Conservation (phyloP, 2,113 vertebrate genomes). For the Genyomyrus donnyi region DNA sequence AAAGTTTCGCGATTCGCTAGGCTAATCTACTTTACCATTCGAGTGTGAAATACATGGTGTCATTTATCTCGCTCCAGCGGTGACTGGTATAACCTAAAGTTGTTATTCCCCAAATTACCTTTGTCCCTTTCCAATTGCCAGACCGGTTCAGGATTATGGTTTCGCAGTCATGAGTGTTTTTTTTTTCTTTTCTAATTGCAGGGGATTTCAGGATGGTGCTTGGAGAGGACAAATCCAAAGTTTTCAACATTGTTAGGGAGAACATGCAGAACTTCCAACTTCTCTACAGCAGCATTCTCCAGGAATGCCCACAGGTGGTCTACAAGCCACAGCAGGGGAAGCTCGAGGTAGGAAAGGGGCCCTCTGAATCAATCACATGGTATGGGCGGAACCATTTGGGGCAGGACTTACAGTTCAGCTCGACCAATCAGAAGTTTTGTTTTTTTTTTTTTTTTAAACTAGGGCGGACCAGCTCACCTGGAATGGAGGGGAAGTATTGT, state of each 20-base stretch:
- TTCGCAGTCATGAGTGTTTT: background rate
- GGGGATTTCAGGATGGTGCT: constrained; percentile 94
- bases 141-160: background rate
- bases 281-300: constrained; percentile 77
- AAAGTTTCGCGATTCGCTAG: background rate
- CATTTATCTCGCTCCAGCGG: background rate
- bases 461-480: background rate
- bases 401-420: background rate
- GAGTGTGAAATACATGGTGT: background rate
- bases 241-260: constrained; percentile 82
- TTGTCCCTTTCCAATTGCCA: background rate
- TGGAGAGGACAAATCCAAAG: constrained; percentile 86
- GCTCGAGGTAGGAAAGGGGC: constrained; percentile 73
- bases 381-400: background rate
- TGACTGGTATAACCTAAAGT: background rate
- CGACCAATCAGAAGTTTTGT: background rate
- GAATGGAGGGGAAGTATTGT: background rate
- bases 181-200: constrained; percentile 37
- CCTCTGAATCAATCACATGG: background rate
- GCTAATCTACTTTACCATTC: background rate
- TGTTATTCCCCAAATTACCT: background rate
- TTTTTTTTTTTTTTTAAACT: background rate
- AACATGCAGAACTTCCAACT: constrained; percentile 78
- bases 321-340: constrained; percentile 81
- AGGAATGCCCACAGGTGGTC: constrained; percentile 82